Conservation (phyloP, 2,113 vertebrate genomes). For the Hippopotamus amphibius region DNA sequence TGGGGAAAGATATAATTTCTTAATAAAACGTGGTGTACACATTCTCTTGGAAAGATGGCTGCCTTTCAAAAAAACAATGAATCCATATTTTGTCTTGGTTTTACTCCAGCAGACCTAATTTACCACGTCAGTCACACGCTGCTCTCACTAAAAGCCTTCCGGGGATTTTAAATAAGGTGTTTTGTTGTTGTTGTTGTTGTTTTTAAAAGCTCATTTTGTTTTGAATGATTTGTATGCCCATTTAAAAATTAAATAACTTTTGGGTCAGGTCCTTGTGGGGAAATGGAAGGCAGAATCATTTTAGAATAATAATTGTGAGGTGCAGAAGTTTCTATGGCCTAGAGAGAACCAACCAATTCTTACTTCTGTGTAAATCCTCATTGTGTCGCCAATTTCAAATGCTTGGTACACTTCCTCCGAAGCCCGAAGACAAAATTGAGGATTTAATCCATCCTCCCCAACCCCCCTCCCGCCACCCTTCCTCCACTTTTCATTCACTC, state of each 20-base stretch:
- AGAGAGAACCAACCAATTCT: background rate
- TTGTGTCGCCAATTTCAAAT: background rate
- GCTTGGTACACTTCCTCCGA: background rate
- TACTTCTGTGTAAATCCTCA: background rate
- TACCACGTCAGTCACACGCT: conserved; percentile 39
- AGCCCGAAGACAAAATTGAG: background rate
- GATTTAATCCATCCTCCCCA: conserved; percentile 5
- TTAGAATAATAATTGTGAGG: conserved; percentile 29
- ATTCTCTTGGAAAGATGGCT: conserved; percentile 71
- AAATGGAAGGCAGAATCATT: conserved; percentile 52
- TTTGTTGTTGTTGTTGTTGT: background rate
- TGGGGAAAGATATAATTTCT: conserved; percentile 63
- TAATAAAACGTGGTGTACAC: conserved; percentile 12
- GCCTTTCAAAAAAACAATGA: conserved; percentile 74
- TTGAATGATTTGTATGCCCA: conserved; percentile 67
- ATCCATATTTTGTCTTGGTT: conserved; percentile 77
- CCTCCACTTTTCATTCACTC: conserved; percentile 15
- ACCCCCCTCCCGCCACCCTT: conserved; percentile 2
- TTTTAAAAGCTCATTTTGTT: conserved; percentile 61
- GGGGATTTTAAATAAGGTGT: conserved; percentile 63
- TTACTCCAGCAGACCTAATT: conserved; percentile 66
- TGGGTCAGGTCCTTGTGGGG: conserved; percentile 5
- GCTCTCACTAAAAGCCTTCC: conserved; percentile 62
- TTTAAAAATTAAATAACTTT: conserved; percentile 82
- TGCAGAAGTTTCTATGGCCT: background rate